Evolutionary conservation across 2,888 invertebrate species (phyloP).

Genomic region (Epinotia demarniana): DNA sequence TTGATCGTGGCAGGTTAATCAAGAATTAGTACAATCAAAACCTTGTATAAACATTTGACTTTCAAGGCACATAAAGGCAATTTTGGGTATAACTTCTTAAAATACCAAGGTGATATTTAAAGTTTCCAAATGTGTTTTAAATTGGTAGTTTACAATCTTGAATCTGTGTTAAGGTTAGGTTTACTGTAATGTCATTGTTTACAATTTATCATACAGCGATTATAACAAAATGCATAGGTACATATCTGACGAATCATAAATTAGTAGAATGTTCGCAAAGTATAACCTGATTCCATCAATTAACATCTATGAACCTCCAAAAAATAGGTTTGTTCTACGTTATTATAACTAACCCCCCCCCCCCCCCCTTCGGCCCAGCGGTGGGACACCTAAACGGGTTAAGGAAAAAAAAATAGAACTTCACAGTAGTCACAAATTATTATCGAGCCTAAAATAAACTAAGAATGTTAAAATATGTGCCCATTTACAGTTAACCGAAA

Average conservation of each 20-base stretch:
- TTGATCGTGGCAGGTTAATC: not conserved
- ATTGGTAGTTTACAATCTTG: not conserved
- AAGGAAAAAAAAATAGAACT: no score
- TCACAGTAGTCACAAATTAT: not conserved
- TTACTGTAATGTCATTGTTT: slow-evolving; percentile 1
- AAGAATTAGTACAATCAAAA: not conserved
- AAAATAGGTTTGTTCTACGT: no score
- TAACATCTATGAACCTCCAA: no score
- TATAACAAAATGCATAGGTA: no score
- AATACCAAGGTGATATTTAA: slow-evolving; percentile 11
- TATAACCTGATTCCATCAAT: no score
- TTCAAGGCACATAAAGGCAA: slow-evolving; percentile 3
- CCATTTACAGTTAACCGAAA: not conserved
- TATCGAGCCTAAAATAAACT: not conserved
- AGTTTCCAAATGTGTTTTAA: slow-evolving; percentile 3
- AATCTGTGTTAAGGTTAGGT: slow-evolving; percentile 26
- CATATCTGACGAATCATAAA: no score
- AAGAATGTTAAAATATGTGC: not conserved
- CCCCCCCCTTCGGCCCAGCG: no score
- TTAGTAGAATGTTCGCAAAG: no score
- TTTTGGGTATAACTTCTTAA: slow-evolving; percentile 26
- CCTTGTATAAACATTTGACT: slow-evolving; percentile 15
- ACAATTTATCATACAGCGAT: not conserved
- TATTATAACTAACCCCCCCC: no score
- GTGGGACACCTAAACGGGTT: no score